phyloP scores from a whole-genome alignment of 2,888 invertebrate genomes.

The Platycheirus albimanus region DNA sequence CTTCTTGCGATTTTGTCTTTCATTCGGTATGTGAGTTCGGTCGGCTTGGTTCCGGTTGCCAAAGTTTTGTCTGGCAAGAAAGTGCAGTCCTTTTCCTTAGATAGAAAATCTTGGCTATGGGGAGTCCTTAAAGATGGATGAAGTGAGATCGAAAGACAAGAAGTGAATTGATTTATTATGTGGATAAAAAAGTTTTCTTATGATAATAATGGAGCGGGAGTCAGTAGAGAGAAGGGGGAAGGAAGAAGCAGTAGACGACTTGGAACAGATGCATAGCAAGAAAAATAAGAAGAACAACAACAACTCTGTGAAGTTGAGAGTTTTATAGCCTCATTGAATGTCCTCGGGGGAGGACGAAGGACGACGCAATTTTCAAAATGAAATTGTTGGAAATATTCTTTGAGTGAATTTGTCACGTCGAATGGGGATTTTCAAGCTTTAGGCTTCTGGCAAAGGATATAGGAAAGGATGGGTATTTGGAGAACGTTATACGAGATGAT shows the following conservation, averaged over 20 bases:
- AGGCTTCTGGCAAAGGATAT: not conserved
- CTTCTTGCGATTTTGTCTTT: slow-evolving; percentile 36
- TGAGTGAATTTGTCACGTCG: slow-evolving; percentile 71
- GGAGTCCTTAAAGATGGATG: slow-evolving; percentile 52
- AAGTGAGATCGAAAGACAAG: slow-evolving; percentile 72
- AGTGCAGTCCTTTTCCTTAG: slow-evolving; percentile 44
- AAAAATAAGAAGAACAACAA: not conserved
- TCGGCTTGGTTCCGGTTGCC: slow-evolving; percentile 40
- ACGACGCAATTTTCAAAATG: slow-evolving; percentile 55
- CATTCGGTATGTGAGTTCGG: slow-evolving; percentile 13
- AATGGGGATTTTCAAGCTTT: slow-evolving; percentile 23
- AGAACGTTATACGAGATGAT: not conserved
- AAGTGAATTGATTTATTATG: slow-evolving; percentile 73
- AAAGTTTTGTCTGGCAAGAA: slow-evolving; percentile 48
- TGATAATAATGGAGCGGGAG: slow-evolving; percentile 43
- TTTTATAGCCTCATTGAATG: slow-evolving; percentile 27
- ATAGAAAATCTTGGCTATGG: slow-evolving; percentile 6
- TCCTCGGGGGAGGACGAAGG: slow-evolving; percentile 37
- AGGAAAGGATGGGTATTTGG: not conserved
- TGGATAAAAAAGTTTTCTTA: slow-evolving; percentile 70
- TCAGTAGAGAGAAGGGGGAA: not conserved
- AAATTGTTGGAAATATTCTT: slow-evolving; percentile 68
- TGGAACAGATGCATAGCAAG: slow-evolving; percentile 21
- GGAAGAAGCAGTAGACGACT: slow-evolving; percentile 3
- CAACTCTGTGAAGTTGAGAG: slow-evolving; percentile 50